Evolutionary conservation across 2,113 vertebrate species (phyloP).

Genomic region (Ochotona curzoniae): DNA sequence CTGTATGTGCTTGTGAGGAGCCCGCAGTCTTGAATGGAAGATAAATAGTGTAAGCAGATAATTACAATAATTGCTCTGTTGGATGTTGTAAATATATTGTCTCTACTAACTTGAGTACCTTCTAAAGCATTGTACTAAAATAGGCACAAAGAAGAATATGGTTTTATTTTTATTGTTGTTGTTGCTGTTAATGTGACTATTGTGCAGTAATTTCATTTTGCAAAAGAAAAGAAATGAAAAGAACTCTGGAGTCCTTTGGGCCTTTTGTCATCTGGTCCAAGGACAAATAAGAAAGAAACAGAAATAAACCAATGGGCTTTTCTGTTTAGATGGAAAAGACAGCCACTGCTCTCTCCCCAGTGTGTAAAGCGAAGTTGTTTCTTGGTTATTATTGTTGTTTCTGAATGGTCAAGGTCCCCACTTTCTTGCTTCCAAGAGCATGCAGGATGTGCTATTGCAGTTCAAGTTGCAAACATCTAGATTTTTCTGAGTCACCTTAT

Average conservation of each 20-base stretch:
- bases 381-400: background rate
- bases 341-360: rapidly evolving
- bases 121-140: background rate
- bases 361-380: background rate
- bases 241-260: background rate
- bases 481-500: background rate
- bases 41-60: background rate
- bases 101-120: background rate
- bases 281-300: too few relatives aligned
- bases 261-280: background rate
- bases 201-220: background rate
- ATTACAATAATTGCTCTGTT: background rate
- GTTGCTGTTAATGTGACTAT: background rate
- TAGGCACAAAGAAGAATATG: background rate
- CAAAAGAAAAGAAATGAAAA: background rate
- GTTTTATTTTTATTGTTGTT: background rate
- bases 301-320: background rate
- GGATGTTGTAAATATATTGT: background rate
- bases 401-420: background rate
- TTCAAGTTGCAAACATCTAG: background rate
- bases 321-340: background rate
- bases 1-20: background rate
- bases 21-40: background rate
- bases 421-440: background rate
- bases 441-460: background rate